phyloP scores from a whole-genome alignment of 1,140 invertebrate genomes.

The Lysiphlebus fabarum region DNA sequence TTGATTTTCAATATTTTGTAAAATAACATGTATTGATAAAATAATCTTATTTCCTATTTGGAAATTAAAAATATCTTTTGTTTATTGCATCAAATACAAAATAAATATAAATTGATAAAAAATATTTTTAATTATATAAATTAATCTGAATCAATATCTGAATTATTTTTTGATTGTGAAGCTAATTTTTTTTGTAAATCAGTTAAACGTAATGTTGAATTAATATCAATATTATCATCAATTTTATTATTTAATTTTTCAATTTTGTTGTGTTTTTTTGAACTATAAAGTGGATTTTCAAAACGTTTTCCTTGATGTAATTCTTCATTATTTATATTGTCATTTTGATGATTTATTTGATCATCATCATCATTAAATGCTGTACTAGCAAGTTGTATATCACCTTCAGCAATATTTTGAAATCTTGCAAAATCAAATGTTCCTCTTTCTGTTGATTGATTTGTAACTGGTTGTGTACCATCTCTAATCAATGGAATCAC shows the following conservation, averaged over 20 bases:
- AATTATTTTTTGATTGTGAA: background rate
- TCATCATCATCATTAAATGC: slow-evolving; percentile 21
- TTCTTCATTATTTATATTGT: slow-evolving; percentile 11
- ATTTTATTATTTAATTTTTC: slow-evolving; percentile 22
- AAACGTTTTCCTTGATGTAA: slow-evolving; percentile 35
- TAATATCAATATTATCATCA: slow-evolving; percentile 31
- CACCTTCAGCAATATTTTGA: slow-evolving; percentile 46
- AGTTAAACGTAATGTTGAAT: slow-evolving; percentile 35
- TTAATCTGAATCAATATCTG: slow-evolving; percentile 23
- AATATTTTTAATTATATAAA: background rate
- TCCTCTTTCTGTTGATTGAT: slow-evolving; percentile 21
- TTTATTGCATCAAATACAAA: background rate
- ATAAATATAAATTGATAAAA: too few species aligned
- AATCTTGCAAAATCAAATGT: slow-evolving; percentile 47
- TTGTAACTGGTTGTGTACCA: slow-evolving; percentile 13
- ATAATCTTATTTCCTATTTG: background rate
- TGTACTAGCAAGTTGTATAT: slow-evolving; percentile 34
- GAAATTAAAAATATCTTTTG: background rate
- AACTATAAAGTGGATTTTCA: slow-evolving; percentile 49
- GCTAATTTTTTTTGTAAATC: slow-evolving; percentile 16
- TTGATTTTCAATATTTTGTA: background rate
- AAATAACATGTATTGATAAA: background rate
- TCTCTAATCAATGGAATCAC: slow-evolving; percentile 33
- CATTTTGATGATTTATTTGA: background rate
- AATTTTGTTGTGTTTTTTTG: slow-evolving; percentile 29